Conservation (phyloP, 2,797 vertebrate genomes). For the Caiman crocodilus region DNA sequence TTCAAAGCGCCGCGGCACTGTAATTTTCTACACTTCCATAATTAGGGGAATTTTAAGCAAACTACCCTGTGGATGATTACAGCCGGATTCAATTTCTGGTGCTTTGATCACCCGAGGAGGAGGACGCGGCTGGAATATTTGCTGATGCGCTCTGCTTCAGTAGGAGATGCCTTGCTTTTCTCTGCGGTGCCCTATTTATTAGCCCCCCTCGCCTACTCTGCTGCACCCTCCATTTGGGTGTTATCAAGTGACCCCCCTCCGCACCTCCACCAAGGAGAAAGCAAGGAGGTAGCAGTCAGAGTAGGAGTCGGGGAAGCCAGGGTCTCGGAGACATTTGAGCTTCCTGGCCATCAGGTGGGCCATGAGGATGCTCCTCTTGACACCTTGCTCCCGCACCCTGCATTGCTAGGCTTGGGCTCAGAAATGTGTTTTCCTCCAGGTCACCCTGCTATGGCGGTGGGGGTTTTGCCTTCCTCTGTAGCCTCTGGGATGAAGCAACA, state of each 20-base stretch:
- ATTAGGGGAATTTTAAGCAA: constrained; percentile 83
- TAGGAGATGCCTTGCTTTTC: neutral
- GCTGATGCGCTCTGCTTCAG: constrained; percentile 55
- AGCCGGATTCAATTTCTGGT: constrained; percentile 73
- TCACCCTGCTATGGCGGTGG: no score
- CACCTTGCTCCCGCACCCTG: no score
- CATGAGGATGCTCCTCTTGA: no score
- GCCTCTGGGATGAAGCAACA: no score
- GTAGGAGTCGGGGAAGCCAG: neutral
- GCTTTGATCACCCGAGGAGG: constrained; percentile 78
- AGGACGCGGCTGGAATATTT: constrained; percentile 70
- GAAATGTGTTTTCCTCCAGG: no score
- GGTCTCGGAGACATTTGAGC: neutral
- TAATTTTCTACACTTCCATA: constrained; percentile 80
- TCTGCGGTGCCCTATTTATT: neutral
- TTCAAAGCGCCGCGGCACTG: constrained; percentile 63
- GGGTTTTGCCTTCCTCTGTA: no score
- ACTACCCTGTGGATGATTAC: constrained; percentile 78
- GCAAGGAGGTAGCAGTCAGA: neutral
- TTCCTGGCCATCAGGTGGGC: no score
- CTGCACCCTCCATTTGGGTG: neutral
- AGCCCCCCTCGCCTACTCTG: neutral
- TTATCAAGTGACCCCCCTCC: neutral
- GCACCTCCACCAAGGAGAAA: neutral
- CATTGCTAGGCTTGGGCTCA: no score